Evolutionary conservation across 2,797 vertebrate species (phyloP).

Genomic region (Pseudochirops corinnae): DNA sequence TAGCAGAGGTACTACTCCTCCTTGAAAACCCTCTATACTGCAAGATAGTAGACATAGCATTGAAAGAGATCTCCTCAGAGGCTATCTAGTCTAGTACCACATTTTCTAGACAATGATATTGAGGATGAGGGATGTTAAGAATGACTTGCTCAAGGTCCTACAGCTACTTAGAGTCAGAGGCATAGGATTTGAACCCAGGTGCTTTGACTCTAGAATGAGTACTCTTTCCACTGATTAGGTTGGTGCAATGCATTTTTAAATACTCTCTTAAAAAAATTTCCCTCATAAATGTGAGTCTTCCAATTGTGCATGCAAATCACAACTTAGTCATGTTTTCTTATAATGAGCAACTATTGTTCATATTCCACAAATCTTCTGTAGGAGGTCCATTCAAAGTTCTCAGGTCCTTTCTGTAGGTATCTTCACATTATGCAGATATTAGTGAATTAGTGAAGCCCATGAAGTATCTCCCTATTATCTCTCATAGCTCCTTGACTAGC

Average conservation of each 20-base stretch:
- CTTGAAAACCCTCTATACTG: neutral
- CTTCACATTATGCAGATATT: neutral
- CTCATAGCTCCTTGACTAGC: neutral
- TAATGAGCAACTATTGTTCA: neutral
- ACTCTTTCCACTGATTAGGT: neutral
- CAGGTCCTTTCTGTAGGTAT: neutral
- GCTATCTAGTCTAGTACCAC: neutral
- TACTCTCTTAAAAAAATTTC: neutral
- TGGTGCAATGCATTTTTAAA: neutral
- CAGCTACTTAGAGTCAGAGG: neutral
- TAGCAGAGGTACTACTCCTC: neutral
- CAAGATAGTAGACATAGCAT: neutral
- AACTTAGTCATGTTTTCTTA: neutral
- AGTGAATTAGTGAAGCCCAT: neutral
- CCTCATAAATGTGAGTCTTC: neutral
- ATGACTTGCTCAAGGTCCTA: neutral
- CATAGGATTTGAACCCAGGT: neutral
- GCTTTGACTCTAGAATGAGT: neutral
- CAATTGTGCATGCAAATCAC: neutral
- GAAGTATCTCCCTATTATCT: neutral
- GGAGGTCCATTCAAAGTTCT: neutral
- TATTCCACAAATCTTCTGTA: neutral
- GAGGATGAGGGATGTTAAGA: neutral
- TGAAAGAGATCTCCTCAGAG: neutral
- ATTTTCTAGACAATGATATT: neutral